Percentiles rank a stretch among this genome's conserved stretches.
phyloP scores from a whole-genome alignment of 2,797 vertebrate species.

The Leuciscus waleckii region DNA sequence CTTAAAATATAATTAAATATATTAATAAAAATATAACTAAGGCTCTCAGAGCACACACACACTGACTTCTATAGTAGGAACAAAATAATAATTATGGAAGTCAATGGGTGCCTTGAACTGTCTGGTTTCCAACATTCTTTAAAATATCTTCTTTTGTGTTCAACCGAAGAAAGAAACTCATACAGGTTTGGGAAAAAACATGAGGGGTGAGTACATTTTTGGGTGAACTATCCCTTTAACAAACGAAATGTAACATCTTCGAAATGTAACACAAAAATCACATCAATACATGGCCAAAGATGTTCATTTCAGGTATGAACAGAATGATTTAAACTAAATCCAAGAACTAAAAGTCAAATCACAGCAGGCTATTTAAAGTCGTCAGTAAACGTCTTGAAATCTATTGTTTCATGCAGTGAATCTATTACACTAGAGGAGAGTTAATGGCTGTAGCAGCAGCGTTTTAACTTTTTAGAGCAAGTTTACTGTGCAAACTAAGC shows the following conservation, averaged over 20 bases:
- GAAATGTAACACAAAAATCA: neutral
- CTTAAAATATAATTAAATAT: neutral
- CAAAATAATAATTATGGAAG: no score
- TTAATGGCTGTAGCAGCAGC: neutral
- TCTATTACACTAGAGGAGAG: neutral
- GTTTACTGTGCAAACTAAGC: neutral
- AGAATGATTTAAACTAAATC: neutral
- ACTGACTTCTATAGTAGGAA: no score
- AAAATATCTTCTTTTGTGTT: neutral
- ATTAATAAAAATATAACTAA: no score
- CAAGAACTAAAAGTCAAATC: neutral
- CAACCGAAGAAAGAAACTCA: neutral
- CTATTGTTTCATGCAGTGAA: neutral
- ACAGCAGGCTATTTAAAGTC: neutral
- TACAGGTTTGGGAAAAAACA: neutral
- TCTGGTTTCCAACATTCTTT: neutral
- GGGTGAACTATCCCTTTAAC: neutral
- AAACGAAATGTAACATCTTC: neutral
- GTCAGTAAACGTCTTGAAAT: neutral
- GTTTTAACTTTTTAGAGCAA: neutral
- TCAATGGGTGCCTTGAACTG: no score
- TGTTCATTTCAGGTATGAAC: neutral
- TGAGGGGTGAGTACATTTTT: neutral
- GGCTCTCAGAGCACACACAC: no score
- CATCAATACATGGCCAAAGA: neutral